These are phyloP conservation scores for Pseudorasbora parva DNA, from an alignment of 2,113 vertebrate genomes.

Conservation along the genomic window DNA sequence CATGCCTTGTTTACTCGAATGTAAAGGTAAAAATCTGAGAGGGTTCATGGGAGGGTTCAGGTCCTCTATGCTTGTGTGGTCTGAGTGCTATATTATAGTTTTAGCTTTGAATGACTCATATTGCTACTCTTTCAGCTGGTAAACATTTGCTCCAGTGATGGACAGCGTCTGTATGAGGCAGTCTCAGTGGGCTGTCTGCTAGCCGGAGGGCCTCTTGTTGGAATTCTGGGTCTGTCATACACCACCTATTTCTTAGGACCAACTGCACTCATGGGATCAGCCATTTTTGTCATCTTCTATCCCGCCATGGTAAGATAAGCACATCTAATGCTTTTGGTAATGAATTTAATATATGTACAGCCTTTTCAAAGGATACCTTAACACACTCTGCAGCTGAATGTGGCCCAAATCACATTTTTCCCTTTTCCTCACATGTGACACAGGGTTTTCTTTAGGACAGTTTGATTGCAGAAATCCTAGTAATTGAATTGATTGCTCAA, in stretches of 20 bases:
- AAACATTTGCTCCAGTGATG: constrained; percentile 83
- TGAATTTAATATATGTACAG: background rate
- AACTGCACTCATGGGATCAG: constrained; percentile 78
- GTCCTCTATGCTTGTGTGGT: background rate
- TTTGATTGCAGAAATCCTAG: no score
- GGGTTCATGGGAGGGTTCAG: background rate
- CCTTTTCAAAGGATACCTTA: background rate
- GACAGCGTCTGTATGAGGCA: constrained; percentile 79
- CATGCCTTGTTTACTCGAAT: background rate
- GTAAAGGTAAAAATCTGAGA: background rate
- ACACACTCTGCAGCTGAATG: no score
- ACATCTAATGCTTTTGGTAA: constrained; percentile 7
- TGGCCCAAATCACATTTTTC: no score
- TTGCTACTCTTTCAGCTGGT: constrained; percentile 71
- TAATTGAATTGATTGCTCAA: no score
- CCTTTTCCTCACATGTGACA: no score
- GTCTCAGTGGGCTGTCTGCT: constrained; percentile 75
- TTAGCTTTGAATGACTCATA: background rate
- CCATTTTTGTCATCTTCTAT: constrained; percentile 80
- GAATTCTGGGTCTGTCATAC: constrained; percentile 77
- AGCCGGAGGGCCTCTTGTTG: constrained; percentile 77
- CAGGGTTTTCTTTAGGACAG: no score
- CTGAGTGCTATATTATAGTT: background rate
- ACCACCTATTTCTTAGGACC: constrained; percentile 78
- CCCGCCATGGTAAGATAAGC: constrained; percentile 74